Conservation (phyloP, 2,113 vertebrate genomes). For the Dicrurus megarhynchus region DNA sequence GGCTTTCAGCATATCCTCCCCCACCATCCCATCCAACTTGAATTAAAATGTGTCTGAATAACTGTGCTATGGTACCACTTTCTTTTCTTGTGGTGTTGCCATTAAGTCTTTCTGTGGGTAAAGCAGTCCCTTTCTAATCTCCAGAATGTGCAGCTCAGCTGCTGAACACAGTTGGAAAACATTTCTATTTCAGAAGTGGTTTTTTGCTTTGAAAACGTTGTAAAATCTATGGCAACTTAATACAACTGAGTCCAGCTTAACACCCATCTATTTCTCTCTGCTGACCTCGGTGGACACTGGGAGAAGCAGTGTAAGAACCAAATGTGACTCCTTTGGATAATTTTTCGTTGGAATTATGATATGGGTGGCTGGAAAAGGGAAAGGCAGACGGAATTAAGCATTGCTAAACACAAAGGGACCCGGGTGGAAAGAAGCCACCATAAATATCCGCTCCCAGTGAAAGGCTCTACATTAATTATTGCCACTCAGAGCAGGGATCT, state of each 20-base stretch:
- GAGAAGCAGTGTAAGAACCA: not conserved
- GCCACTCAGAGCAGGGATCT: not conserved
- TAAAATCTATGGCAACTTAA: not conserved
- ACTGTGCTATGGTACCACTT: not conserved
- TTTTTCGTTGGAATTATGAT: not conserved
- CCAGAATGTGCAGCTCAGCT: conserved; percentile 36
- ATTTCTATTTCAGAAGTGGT: not conserved
- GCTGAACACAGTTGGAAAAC: not conserved
- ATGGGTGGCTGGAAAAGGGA: not conserved
- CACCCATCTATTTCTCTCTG: not conserved
- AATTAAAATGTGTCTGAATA: conserved; percentile 44
- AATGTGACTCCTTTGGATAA: not conserved
- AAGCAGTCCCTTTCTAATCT: not conserved
- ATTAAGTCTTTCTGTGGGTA: not conserved
- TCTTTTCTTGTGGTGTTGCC: conserved; percentile 39
- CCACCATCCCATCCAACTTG: not conserved
- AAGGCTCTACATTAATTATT: not conserved
- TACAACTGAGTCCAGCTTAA: not conserved
- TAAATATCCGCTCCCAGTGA: not conserved
- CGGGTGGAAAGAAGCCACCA: not conserved
- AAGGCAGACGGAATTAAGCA: not conserved
- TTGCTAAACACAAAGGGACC: not conserved
- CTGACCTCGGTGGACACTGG: not conserved
- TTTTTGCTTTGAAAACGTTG: not conserved
- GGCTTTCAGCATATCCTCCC: conserved; percentile 30